These are phyloP conservation scores for Pantala flavescens DNA, from an alignment of 1,140 invertebrate species.

Conservation along the genomic window DNA sequence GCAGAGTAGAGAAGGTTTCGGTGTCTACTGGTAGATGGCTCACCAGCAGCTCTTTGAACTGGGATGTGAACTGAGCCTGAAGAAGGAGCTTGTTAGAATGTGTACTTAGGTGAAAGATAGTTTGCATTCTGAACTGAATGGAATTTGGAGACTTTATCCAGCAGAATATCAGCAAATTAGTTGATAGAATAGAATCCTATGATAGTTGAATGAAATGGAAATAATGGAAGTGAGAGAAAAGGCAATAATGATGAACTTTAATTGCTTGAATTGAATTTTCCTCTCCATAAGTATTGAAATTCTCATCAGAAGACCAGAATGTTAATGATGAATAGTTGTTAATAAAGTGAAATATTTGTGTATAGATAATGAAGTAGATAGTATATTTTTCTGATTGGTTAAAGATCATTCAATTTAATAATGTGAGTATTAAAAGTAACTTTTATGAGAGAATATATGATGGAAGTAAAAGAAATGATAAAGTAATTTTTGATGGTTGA, in stretches of 20 bases:
- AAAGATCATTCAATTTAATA: no score
- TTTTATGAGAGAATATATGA: no score
- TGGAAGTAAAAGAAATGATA: no score
- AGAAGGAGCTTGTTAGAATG: neutral
- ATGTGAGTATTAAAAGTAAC: no score
- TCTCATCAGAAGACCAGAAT: no score
- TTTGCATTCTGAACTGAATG: neutral
- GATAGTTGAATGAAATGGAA: neutral
- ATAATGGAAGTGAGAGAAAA: neutral
- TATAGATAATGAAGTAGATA: no score
- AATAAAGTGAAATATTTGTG: no score
- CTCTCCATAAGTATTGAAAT: no score
- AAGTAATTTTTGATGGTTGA: no score
- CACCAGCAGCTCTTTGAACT: neutral
- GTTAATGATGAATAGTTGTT: no score
- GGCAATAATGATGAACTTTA: neutral
- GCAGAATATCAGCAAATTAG: neutral
- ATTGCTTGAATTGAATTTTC: neutral
- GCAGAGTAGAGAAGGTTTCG: neutral
- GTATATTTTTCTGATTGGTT: no score
- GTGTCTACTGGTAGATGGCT: neutral
- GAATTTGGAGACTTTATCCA: neutral
- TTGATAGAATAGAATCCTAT: neutral
- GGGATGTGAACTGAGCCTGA: constrained; percentile 2
- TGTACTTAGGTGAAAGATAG: no score